Evolutionary conservation across 2,797 vertebrate genomes (phyloP), one percentile per base, ranked within the genome.

Genomic region (Rhinella marina): DNA sequence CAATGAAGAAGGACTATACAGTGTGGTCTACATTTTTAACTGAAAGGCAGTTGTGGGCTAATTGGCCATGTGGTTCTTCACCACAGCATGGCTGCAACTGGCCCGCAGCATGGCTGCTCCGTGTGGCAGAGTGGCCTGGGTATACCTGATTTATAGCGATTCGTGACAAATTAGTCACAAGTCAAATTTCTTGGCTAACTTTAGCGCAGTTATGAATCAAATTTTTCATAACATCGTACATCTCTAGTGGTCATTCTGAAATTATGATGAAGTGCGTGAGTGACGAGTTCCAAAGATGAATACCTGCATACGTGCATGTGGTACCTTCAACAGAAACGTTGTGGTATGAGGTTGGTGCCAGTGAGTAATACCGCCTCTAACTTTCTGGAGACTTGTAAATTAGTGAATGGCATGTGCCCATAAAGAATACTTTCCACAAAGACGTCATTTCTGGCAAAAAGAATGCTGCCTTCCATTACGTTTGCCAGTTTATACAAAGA

Each of bases 401-500:
- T 52, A 52, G 48, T 29, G 29, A 29, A 68, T 54, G 6, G 7
- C 48, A 54, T 29, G 41, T 78, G 59, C 59, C 61, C n/a, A n/a
- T 66, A 14, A 17, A 59, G 72, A 85, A 32, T 70, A 19, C 81
- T 83, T 56, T 83, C 14, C 27, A 56, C 17, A 17, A 27, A 70
- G 64, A 70, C 41, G 52, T 68, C 64, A 83, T 10, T 83, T 10
- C 27, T 70, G 50, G 64, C 64, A 32, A 78, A 81, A 50, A 82
- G 61, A 54, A 9, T 82, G 41, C 62, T n/a, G 16, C 48, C 48
- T 82, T 68, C 62, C 81, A 82, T 82, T 41, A 11, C 81, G 54
- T 54, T 10, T 27, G 62, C 81, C 81, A 82, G 59, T 66, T 66
- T 82, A 82, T 50, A 82, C 80, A 66, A 66, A 68, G 62, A 27